Evolutionary conservation across 2,888 invertebrate species (phyloP).

Genomic region (Drosophila aldrichi): DNA sequence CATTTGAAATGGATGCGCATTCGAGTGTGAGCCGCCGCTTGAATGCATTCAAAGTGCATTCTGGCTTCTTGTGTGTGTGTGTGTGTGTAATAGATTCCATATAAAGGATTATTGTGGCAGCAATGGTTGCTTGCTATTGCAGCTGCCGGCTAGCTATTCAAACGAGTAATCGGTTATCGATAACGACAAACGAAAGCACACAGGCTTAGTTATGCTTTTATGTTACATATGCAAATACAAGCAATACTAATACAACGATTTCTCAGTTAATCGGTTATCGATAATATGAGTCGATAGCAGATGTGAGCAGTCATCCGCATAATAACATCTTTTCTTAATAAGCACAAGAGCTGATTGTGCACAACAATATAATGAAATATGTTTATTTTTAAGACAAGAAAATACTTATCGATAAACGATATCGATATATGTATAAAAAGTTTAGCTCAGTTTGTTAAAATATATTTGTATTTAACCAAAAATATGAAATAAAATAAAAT

Average conservation of each 20-base stretch:
- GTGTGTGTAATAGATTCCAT: constrained; percentile 45
- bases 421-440: neutral
- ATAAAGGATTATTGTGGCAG: neutral
- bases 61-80: constrained; percentile 45
- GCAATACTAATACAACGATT: too few species aligned
- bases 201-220: too few species aligned
- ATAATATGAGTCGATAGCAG: neutral
- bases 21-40: constrained; percentile 38
- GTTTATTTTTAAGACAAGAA: too few species aligned
- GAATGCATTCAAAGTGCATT: constrained; percentile 71
- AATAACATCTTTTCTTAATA: too few species aligned
- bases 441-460: too few species aligned
- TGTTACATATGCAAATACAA: too few species aligned
- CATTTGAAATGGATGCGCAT: constrained; percentile 27
- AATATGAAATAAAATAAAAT: neutral
- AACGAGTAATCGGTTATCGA: constrained; percentile 21
- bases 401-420: neutral
- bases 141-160: neutral
- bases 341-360: too few species aligned
- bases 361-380: too few species aligned
- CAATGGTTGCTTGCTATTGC: neutral
- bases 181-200: neutral
- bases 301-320: too few species aligned
- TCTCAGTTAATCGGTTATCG: neutral
- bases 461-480: fast-evolving